These are phyloP conservation scores for Trypoxylon attenuatum DNA, from an alignment of 2,888 invertebrate genomes.

Conservation along the genomic window DNA sequence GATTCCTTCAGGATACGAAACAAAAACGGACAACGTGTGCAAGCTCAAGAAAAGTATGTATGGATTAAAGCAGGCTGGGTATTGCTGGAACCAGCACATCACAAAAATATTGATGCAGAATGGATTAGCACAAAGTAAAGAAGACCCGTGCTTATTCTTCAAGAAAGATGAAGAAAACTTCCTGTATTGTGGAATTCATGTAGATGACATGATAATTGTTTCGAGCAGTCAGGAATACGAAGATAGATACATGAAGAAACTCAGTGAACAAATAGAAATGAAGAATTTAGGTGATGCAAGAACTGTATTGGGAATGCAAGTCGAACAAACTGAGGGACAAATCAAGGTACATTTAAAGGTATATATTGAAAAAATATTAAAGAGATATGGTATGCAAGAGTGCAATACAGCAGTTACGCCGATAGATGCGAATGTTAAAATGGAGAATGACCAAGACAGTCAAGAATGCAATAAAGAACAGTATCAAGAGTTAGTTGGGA, in stretches of 20 bases:
- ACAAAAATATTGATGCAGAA: background rate
- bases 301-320: constrained; percentile 12
- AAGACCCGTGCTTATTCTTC: too few relatives aligned
- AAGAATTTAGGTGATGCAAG: too few relatives aligned
- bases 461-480: background rate
- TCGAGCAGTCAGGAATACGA: too few relatives aligned
- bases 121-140: background rate
- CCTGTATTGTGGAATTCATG: too few relatives aligned
- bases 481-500: constrained; percentile 13
- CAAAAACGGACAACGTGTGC: too few relatives aligned
- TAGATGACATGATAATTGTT: too few relatives aligned
- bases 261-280: too few relatives aligned
- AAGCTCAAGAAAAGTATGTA: too few relatives aligned
- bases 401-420: background rate
- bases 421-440: constrained; percentile 6
- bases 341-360: background rate
- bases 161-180: too few relatives aligned
- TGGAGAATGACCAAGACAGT: constrained; percentile 1
- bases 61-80: background rate
- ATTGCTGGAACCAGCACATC: too few relatives aligned
- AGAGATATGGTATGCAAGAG: constrained; percentile 4
- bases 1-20: background rate
- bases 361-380: constrained; percentile 6
- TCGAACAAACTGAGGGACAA: constrained; percentile 10
- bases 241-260: too few relatives aligned